Conservation (phyloP, 2,113 vertebrate genomes). For the Mesocricetus auratus region DNA sequence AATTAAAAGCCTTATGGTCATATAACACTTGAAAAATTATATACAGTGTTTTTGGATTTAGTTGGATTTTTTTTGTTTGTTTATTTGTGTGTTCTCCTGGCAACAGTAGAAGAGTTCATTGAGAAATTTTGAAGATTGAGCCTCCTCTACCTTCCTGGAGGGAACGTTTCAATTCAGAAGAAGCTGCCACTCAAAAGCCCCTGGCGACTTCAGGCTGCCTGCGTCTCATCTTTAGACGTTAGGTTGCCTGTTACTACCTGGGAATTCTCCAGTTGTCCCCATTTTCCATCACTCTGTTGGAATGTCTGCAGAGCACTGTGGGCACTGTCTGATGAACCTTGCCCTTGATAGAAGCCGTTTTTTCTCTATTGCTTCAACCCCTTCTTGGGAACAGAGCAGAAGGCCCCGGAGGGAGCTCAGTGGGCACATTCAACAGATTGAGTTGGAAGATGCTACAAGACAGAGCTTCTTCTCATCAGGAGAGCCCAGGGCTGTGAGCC, state of each 20-base stretch:
- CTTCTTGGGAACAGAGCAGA: accelerated
- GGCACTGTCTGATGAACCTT: neutral
- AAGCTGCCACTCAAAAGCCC: neutral
- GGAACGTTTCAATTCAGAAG: neutral
- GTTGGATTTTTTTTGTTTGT: neutral
- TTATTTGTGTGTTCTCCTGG: too few species aligned
- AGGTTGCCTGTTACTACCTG: neutral
- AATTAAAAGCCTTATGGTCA: neutral
- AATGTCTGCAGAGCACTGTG: too few species aligned
- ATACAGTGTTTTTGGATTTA: neutral
- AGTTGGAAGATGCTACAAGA: accelerated
- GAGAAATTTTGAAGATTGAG: neutral
- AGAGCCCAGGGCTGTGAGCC: neutral
- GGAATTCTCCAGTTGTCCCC: neutral
- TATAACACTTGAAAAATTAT: neutral
- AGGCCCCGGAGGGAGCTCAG: neutral
- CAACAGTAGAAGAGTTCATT: neutral
- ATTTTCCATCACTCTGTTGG: neutral
- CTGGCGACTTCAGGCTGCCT: neutral
- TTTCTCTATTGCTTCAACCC: too few species aligned
- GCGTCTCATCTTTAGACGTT: neutral
- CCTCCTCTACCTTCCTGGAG: neutral
- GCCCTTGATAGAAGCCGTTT: too few species aligned
- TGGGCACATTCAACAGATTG: neutral
- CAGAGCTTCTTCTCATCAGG: neutral